These are phyloP conservation scores for Dendroctonus ponderosae DNA, from an alignment of 1,140 invertebrate genomes.

Conservation along the genomic window DNA sequence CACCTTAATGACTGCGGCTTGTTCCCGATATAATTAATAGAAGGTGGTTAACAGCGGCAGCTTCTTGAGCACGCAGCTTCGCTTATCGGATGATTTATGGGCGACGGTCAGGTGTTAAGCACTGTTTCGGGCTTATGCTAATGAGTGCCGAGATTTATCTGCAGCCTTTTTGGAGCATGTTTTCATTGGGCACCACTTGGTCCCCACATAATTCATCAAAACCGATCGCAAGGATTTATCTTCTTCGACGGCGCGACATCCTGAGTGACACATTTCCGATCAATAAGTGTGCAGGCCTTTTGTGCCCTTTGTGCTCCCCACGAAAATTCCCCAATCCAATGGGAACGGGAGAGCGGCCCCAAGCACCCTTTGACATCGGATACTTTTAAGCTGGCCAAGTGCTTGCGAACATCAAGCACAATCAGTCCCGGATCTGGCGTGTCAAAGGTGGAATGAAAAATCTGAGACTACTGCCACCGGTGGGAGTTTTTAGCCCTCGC, in stretches of 20 bases:
- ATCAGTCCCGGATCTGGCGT: too few species aligned
- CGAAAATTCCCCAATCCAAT: slow-evolving; percentile 5
- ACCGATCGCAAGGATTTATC: slow-evolving; percentile 6
- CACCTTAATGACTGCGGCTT: slow-evolving; percentile 23
- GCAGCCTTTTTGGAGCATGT: slow-evolving; percentile 34
- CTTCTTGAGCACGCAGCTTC: slow-evolving; percentile 9
- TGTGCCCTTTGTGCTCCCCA: slow-evolving; percentile 6
- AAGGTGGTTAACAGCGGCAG: slow-evolving; percentile 30
- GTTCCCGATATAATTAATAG: slow-evolving; percentile 40
- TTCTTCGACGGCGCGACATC: slow-evolving; percentile 1
- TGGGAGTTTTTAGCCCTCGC: too few species aligned
- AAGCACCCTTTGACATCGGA: too few species aligned
- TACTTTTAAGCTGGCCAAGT: too few species aligned
- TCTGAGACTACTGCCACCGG: too few species aligned
- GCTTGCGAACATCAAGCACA: too few species aligned
- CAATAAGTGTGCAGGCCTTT: slow-evolving; percentile 10
- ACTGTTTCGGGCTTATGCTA: slow-evolving; percentile 39
- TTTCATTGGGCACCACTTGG: too few species aligned
- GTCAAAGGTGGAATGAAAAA: too few species aligned
- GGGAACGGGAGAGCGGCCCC: background rate
- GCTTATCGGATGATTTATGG: slow-evolving; percentile 43
- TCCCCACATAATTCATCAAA: slow-evolving; percentile 7
- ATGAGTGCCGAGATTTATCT: slow-evolving; percentile 10
- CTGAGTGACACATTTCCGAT: slow-evolving; percentile 10
- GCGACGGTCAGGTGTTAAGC: slow-evolving; percentile 41